These are phyloP conservation scores for Drosophila bocqueti DNA, from an alignment of 1,140 invertebrate species.

Conservation along the genomic window DNA sequence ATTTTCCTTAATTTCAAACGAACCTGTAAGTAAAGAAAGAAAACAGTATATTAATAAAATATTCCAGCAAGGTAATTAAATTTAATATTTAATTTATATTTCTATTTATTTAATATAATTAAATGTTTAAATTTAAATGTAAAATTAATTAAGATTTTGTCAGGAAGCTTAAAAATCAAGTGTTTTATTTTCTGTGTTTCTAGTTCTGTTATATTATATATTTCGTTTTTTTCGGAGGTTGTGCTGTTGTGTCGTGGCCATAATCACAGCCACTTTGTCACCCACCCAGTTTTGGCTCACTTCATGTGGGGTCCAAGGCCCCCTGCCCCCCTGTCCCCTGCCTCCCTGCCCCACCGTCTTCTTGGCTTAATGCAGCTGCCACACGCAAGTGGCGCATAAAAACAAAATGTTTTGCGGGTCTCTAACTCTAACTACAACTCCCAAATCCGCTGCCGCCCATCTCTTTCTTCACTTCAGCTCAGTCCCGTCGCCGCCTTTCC, in stretches of 20 bases:
- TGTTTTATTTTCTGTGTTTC: background rate
- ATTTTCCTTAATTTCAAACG: background rate
- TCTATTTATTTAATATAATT: background rate
- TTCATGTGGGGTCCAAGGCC: constrained; percentile 33
- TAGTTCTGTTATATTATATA: background rate
- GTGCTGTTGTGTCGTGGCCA: constrained; percentile 51
- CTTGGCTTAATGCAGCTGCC: constrained; percentile 74
- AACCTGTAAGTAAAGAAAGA: background rate
- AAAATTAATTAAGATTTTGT: background rate
- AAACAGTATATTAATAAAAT: background rate
- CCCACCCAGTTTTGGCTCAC: constrained; percentile 60
- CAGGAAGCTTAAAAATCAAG: too few species aligned
- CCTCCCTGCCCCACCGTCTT: background rate
- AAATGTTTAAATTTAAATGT: background rate
- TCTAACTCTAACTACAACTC: constrained; percentile 21
- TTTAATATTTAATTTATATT: background rate
- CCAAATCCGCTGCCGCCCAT: constrained; percentile 9
- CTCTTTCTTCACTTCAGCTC: constrained; percentile 21
- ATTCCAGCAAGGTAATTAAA: background rate
- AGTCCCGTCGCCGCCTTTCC: constrained; percentile 19
- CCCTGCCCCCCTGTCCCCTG: background rate
- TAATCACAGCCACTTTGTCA: constrained; percentile 81
- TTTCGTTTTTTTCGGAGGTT: constrained; percentile 8
- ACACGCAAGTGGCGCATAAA: constrained; percentile 78
- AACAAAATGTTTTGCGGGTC: constrained; percentile 70